phyloP scores from a whole-genome alignment of 1,140 invertebrate genomes.

The Conus betulinus region DNA sequence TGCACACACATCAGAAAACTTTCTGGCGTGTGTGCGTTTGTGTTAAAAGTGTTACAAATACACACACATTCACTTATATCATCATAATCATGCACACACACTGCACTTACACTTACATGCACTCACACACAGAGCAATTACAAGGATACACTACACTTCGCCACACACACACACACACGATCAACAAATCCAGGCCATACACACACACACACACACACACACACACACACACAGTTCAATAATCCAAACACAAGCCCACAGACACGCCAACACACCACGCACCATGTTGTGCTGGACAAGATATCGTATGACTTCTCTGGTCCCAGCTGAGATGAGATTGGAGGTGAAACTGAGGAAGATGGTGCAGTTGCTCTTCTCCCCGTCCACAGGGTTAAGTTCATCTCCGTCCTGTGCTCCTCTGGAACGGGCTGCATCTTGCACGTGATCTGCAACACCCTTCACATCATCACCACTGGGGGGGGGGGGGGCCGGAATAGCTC shows the following conservation, averaged over 20 bases:
- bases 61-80: neutral
- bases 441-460: constrained; percentile 60
- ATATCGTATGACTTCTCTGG: constrained; percentile 90
- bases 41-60: neutral
- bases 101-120: no score
- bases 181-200: no score
- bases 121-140: no score
- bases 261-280: constrained; percentile 30
- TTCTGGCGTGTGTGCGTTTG: no score
- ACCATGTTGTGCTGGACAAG: constrained; percentile 92
- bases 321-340: constrained; percentile 96
- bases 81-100: no score
- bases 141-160: no score
- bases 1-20: no score
- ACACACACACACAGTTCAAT: neutral
- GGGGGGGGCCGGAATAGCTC: no score
- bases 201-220: constrained; percentile 11
- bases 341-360: constrained; percentile 99
- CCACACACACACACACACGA: no score
- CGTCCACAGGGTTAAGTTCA: constrained; percentile 65
- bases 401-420: constrained; percentile 53
- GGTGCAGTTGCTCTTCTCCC: constrained; percentile 82
- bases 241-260: neutral
- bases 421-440: constrained; percentile 67
- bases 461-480: neutral